Evolutionary conservation across 2,888 invertebrate species (phyloP).

Genomic region (Linnaemya tessellans): DNA sequence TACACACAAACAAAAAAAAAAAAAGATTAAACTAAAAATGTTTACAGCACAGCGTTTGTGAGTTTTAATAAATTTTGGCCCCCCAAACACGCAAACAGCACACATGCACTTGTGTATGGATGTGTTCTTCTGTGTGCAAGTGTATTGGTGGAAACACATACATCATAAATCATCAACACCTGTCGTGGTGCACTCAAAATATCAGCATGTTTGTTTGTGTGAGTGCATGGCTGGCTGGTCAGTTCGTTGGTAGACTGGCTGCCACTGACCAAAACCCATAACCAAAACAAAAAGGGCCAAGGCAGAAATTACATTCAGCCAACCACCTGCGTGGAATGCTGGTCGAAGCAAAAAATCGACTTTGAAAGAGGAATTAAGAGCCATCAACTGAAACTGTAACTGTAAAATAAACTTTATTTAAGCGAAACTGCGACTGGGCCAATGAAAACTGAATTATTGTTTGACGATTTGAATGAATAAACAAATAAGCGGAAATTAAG

Average conservation of each 20-base stretch:
- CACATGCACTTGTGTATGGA: slow-evolving; percentile 1
- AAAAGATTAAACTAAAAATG: slow-evolving; percentile 24
- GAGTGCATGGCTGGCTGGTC: slow-evolving; percentile 21
- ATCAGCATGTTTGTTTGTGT: slow-evolving; percentile 6
- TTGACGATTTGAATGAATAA: slow-evolving; percentile 9
- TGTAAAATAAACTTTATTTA: background rate
- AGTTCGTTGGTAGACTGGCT: slow-evolving; percentile 10
- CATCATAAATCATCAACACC: slow-evolving; percentile 82
- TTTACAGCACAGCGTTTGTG: background rate
- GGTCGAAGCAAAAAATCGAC: background rate
- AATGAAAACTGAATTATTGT: slow-evolving; percentile 21
- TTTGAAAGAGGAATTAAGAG: slow-evolving; percentile 4
- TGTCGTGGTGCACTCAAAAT: slow-evolving; percentile 73
- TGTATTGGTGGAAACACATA: slow-evolving; percentile 10
- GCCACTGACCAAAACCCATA: slow-evolving; percentile 37
- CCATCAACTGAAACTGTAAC: slow-evolving; percentile 27
- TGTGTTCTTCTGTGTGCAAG: background rate
- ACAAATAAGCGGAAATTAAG: slow-evolving; percentile 2
- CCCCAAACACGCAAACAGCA: background rate
- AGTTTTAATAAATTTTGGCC: background rate
- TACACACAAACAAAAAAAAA: background rate
- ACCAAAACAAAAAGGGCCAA: background rate
- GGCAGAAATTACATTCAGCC: background rate
- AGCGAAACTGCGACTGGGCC: background rate
- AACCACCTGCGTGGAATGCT: background rate